These are phyloP conservation scores for Pseudolycoriella hygida DNA, from an alignment of 2,888 invertebrate genomes.

Conservation along the genomic window DNA sequence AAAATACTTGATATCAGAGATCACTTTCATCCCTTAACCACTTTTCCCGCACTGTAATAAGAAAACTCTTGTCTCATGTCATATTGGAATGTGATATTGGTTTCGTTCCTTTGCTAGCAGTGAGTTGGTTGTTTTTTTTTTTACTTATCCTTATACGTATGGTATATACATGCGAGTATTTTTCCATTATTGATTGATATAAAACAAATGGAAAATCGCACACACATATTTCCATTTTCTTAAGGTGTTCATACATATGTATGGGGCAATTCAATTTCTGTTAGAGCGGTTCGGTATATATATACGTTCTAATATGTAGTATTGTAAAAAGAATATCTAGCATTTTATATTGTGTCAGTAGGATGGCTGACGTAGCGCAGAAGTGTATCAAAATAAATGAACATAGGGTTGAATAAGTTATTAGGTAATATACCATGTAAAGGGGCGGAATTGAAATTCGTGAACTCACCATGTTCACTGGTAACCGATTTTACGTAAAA, in stretches of 20 bases:
- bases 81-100: too few species aligned
- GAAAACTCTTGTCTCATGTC: too few species aligned
- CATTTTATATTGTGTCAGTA: too few species aligned
- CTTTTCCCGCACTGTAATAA: too few species aligned
- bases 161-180: not conserved
- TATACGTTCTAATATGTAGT: too few species aligned
- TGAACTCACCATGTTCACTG: too few species aligned
- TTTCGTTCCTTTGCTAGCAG: not conserved
- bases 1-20: not conserved
- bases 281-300: not conserved
- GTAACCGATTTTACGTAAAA: too few species aligned
- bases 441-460: not conserved
- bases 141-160: not conserved
- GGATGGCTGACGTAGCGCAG: not conserved
- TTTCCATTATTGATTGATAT: conserved; percentile 1
- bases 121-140: not conserved
- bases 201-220: not conserved
- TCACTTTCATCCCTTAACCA: too few species aligned
- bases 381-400: conserved; percentile 1
- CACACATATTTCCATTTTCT: not conserved
- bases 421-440: not conserved
- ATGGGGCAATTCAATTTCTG: not conserved
- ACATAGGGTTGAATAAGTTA: not conserved
- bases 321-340: too few species aligned
- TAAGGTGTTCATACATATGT: conserved; percentile 1